Base-by-base conservation (phyloP, 2,113 vertebrate species). In the Eptesicus fuscus region DNA sequence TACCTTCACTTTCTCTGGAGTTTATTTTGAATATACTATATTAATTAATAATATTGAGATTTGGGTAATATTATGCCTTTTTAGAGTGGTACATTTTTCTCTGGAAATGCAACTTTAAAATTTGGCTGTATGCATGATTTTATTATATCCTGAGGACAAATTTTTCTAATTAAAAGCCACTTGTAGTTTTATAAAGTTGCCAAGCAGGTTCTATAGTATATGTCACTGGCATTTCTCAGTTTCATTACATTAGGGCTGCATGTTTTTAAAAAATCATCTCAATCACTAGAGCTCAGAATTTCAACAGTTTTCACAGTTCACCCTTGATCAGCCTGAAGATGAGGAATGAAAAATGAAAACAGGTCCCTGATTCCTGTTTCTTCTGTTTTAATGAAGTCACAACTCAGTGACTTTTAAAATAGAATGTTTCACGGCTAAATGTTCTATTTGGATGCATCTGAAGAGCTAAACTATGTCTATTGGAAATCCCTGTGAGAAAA, bases 381-480 rank as follows among this genome's bases (percentile, higher is more conserved):
- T 91, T 91, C 77, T 53, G 3, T 92, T 84, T 61, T n/a, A 84
- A 63, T 11, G 14, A 84, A 90, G 59, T 80, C 77, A 82, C 32
- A 92, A 56, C 23, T 76, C 84, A 94, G 73, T 25, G 42, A 79
- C 79, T 93, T 95, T 89, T 82, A 93, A 93, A 96, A 93, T 86
- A 96, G 85, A 83, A 35, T 59, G 47, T 85, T 90, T 95, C 37
- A 53, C 91, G 44, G 70, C 56, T 71, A 96, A 95, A 86, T 96
- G 70, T 96, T 97, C 96, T 79, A 93, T 96, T 94, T 96, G 95
- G 89, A 93, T 83, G 7, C 89, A 76, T 93, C 90, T 93, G 86
- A 94, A 84, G 49, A 94, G 77, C 83, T 89, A 67, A 97, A 96
- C 63, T 89, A 93, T 94, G 86, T 96, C 86, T 96, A 76, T 87